Evolutionary conservation across 1,140 invertebrate genomes (phyloP).

Genomic region (Papilio glaucus): DNA sequence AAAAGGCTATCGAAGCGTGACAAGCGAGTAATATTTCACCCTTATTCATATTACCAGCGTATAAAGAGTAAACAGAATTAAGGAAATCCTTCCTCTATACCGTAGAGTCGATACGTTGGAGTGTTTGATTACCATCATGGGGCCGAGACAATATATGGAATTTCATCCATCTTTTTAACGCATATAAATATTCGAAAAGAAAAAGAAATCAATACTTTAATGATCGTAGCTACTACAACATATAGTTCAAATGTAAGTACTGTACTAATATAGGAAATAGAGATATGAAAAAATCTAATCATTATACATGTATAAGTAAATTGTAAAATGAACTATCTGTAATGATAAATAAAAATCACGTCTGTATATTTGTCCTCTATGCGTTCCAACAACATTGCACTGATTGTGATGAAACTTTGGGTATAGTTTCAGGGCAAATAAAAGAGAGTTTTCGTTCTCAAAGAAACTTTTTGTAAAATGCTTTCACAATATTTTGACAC

Average conservation of each 20-base stretch:
- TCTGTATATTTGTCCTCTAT: no score
- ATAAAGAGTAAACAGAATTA: slow-evolving; percentile 24
- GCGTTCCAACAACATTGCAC: no score
- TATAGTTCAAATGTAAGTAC: no score
- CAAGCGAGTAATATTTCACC: slow-evolving; percentile 23
- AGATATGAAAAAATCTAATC: background rate
- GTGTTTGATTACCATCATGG: slow-evolving; percentile 12
- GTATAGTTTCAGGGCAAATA: no score
- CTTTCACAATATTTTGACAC: no score
- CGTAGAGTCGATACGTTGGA: no score
- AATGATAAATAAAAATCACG: no score
- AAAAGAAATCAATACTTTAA: background rate
- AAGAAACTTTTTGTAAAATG: no score
- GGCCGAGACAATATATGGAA: background rate
- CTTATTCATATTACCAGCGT: slow-evolving; percentile 17
- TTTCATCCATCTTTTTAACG: background rate
- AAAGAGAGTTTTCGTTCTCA: no score
- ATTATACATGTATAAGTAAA: no score
- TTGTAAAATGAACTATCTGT: no score
- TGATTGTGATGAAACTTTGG: no score
- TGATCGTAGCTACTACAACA: background rate
- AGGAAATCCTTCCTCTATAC: slow-evolving; percentile 3
- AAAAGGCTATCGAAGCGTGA: slow-evolving; percentile 10
- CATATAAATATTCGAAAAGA: background rate
- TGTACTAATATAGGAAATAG: background rate